A percentile compares a stretch with the other conserved stretches of the same genome.
Evolutionary conservation across 2,797 vertebrate species (phyloP).

Genomic region (Cossypha polioptera): DNA sequence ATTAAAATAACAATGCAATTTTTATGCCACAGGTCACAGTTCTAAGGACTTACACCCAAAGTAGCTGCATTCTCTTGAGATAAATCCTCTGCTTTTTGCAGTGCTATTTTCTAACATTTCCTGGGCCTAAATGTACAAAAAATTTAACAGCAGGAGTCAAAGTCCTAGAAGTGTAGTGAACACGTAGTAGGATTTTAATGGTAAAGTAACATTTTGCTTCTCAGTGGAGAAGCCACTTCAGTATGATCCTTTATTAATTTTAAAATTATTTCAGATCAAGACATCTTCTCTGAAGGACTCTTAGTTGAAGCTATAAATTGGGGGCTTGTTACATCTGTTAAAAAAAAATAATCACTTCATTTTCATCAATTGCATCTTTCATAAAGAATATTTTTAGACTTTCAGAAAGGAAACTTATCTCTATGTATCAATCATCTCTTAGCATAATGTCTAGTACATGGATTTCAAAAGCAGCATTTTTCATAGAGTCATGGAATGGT

Average conservation of each 20-base stretch:
- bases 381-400: neutral
- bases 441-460: neutral
- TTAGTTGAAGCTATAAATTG: neutral
- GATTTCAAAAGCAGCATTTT: neutral
- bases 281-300: neutral
- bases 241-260: neutral
- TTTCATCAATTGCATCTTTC: neutral
- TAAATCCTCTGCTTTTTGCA: neutral
- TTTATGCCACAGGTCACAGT: neutral
- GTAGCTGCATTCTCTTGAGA: neutral
- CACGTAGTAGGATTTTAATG: neutral
- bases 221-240: neutral
- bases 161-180: neutral
- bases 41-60: neutral
- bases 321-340: neutral
- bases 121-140: neutral
- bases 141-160: neutral
- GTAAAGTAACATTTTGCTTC: neutral
- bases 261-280: neutral
- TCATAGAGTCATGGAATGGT: neutral
- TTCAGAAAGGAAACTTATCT: neutral
- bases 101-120: neutral
- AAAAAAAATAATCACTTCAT: neutral
- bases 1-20: neutral
- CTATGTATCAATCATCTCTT: neutral